Percentiles rank a stretch among this genome's conserved stretches.
phyloP scores from a whole-genome alignment of 92 coral and sea anemone genomes.

The Hydrozoanthus gracilis region DNA sequence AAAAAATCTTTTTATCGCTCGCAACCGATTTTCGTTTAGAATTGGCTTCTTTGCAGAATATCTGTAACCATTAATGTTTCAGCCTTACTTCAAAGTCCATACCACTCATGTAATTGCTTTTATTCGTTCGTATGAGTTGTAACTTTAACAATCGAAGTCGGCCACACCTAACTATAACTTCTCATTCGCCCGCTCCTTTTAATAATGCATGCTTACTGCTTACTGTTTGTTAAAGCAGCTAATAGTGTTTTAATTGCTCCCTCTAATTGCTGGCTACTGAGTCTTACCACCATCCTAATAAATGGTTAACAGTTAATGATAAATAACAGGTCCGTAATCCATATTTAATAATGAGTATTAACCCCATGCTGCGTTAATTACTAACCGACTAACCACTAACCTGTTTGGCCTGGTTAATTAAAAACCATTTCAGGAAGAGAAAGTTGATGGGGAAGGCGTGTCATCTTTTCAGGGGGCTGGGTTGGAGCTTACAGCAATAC shows the following conservation, averaged over 20 bases:
- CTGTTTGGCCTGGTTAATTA: constrained; percentile 9
- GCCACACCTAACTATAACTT: too few species aligned
- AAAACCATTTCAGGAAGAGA: constrained; percentile 12
- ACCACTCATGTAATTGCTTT: too few species aligned
- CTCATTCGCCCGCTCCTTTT: neutral
- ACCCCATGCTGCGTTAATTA: neutral
- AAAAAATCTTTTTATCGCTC: too few species aligned
- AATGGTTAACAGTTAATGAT: neutral
- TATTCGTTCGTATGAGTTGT: too few species aligned
- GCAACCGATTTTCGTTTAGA: too few species aligned
- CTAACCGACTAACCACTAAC: constrained; percentile 36
- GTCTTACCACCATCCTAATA: neutral
- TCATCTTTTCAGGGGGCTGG: constrained; percentile 90
- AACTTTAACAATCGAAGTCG: too few species aligned
- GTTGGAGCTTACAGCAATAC: constrained; percentile 86
- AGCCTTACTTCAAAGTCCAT: too few species aligned
- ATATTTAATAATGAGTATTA: neutral
- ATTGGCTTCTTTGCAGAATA: too few species aligned
- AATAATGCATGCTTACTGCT: neutral
- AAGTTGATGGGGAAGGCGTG: neutral
- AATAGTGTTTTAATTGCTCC: constrained; percentile 5
- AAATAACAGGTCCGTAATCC: neutral
- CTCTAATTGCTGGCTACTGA: neutral
- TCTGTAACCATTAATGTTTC: too few species aligned
- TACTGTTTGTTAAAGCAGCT: neutral